phyloP scores from a whole-genome alignment of 1,140 invertebrate genomes.

The Lucilia sericata region DNA sequence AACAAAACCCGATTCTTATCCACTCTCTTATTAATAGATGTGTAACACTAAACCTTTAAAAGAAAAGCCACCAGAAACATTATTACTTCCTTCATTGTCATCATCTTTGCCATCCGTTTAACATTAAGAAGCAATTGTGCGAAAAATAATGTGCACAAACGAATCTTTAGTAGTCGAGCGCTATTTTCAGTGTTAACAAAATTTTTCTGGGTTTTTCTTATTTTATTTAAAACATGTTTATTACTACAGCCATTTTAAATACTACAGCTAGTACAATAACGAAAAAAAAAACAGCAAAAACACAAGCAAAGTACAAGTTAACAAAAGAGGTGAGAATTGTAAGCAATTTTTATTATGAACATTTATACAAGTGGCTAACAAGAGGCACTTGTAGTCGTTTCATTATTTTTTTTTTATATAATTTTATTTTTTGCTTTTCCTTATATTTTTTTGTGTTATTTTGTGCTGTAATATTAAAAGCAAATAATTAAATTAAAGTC shows the following conservation, averaged over 20 bases:
- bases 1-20: too few species aligned
- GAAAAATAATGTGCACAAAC: neutral
- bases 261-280: neutral
- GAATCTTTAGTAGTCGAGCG: neutral
- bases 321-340: slow-evolving; percentile 26
- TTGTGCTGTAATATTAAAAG: neutral
- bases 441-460: neutral
- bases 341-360: slow-evolving; percentile 27
- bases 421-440: neutral
- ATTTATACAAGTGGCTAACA: slow-evolving; percentile 18
- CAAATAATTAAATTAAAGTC: neutral
- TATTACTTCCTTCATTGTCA: neutral
- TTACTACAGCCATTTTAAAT: neutral
- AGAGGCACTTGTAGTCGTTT: neutral
- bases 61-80: neutral
- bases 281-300: neutral
- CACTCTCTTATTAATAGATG: too few species aligned
- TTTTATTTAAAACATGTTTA: neutral
- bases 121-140: slow-evolving; percentile 16
- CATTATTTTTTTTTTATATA: neutral
- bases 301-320: neutral
- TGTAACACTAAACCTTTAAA: too few species aligned
- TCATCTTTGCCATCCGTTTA: neutral
- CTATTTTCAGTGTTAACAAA: neutral
- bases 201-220: neutral